Evolutionary conservation across 2,888 invertebrate species (phyloP).

Genomic region (Arrhopalites spinosus): DNA sequence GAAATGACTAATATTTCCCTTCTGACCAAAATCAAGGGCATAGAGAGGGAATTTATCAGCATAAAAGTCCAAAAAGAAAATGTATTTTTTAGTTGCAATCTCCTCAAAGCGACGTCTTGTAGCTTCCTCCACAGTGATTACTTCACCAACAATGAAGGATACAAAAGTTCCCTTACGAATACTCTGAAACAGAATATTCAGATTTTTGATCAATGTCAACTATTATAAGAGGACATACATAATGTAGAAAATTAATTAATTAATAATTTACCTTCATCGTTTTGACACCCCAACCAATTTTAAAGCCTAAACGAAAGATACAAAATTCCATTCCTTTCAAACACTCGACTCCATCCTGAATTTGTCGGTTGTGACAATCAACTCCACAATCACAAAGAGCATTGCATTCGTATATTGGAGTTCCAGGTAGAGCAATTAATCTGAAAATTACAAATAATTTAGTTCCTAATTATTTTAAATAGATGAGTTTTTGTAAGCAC

Average conservation of each 20-base stretch:
- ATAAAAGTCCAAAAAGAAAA: conserved; percentile 11
- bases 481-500: not conserved
- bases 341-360: conserved; percentile 18
- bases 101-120: not conserved
- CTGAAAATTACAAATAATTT: not conserved
- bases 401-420: conserved; percentile 27
- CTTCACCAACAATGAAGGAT: conserved; percentile 20
- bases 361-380: conserved; percentile 18
- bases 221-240: too few relatives aligned
- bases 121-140: conserved; percentile 14
- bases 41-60: not conserved
- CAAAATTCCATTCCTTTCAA: not conserved
- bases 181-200: not conserved
- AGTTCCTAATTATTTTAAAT: not conserved
- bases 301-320: conserved; percentile 20
- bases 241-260: too few relatives aligned
- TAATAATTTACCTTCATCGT: conserved; percentile 21
- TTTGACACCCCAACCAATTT: conserved; percentile 30
- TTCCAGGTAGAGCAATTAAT: conserved; percentile 3
- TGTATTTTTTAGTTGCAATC: not conserved
- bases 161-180: conserved; percentile 26
- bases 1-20: conserved; percentile 31
- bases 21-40: conserved; percentile 19
- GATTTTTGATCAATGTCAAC: too few relatives aligned
- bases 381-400: conserved; percentile 25